These are phyloP conservation scores for Parapristionchus giblindavisi DNA, from an alignment of 2,888 invertebrate genomes.

Conservation along the genomic window DNA sequence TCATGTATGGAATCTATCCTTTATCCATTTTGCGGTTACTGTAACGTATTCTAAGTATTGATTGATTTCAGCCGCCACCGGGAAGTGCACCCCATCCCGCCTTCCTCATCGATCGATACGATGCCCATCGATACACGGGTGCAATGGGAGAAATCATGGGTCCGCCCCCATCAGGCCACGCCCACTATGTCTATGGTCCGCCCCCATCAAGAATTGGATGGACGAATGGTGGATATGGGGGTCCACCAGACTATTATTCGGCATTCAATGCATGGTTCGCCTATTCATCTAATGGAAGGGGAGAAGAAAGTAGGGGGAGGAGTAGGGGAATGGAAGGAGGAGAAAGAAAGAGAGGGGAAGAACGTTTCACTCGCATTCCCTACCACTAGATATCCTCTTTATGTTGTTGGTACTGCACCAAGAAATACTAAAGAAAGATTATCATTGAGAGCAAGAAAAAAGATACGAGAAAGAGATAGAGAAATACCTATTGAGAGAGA, in stretches of 20 bases:
- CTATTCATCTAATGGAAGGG: no score
- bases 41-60: neutral
- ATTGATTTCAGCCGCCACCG: conserved; percentile 43
- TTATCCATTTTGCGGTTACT: neutral
- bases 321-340: conserved; percentile 22
- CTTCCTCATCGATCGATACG: conserved; percentile 53
- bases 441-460: conserved; percentile 40
- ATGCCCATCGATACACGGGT: conserved; percentile 53
- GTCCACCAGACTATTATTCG: conserved; percentile 57
- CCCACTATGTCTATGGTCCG: conserved; percentile 32
- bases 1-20: neutral
- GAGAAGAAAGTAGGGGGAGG: conserved; percentile 50
- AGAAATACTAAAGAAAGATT: conserved; percentile 34
- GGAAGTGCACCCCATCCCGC: conserved; percentile 47
- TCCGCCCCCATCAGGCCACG: neutral
- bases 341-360: conserved; percentile 13
- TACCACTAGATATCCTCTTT: conserved; percentile 36
- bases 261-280: conserved; percentile 66
- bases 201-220: conserved; percentile 29
- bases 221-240: neutral
- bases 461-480: conserved; percentile 21
- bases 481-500: neutral
- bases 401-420: conserved; percentile 5
- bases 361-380: conserved; percentile 38
- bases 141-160: no score